Base-by-base conservation (phyloP, 2,888 invertebrate genomes). In the Galeopsomyia nigrocyanea region DNA sequence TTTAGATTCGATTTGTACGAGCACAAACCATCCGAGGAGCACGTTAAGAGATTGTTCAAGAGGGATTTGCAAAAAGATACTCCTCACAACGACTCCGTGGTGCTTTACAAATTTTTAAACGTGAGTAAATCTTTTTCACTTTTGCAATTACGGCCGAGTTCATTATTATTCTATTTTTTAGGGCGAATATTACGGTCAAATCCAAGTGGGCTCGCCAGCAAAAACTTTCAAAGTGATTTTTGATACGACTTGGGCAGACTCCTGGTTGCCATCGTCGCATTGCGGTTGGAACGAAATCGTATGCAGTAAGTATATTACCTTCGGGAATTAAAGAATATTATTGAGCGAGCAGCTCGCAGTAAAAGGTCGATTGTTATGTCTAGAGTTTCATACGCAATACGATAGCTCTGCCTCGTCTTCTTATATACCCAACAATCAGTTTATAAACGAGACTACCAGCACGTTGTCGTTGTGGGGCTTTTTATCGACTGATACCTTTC, bases 361-460 rank as follows among this genome's bases (percentile, higher is more conserved):
- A 16, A 56, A n/a, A n/a, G n/a, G n/a, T 55, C 13, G 19, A 51
- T 63, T 49, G 3, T 17, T 56, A 2, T 16, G 60, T 65, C 9
- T 71, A 93, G 92, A 89, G 83, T 84, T 91, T 17, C 93, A 93
- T 81, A 89, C 90, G 77, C 91, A 90, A 81, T 93, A 94, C 84
- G 91, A 93, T 83, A 89, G 90, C 73, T 84, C 85, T 0, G 88
- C 89, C 76, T 94, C 93, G 0, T 89, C 89, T n/a, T 90, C 90
- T 10, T 93, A 92, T 84, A 85, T 87, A 76, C 85, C 86, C 62
- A 91, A 93, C 85, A 92, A 92, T 39, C 89, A 89, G 14, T 80
- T 84, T 1, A 90, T 91, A 82, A 85, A 85, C 31, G 89, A 90
- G 72, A 85, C 87, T 71, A 89, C 90, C 79, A 90, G 90, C 58